Evolutionary conservation across 1,140 invertebrate species (phyloP).

Genomic region (Aradophagus sp.): DNA sequence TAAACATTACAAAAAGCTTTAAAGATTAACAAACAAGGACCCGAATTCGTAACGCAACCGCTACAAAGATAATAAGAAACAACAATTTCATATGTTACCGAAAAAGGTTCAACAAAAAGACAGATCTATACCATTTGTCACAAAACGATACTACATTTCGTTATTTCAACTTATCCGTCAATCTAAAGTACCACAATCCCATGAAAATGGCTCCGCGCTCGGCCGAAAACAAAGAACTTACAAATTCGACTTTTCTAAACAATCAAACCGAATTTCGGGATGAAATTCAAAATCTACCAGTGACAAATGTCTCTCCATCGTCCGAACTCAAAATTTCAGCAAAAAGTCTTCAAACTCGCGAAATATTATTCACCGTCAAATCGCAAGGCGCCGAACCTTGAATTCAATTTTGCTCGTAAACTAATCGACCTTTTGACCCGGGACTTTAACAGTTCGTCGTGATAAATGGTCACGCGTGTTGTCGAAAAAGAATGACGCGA

Average conservation of each 20-base stretch:
- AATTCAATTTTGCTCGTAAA: slow-evolving; percentile 43
- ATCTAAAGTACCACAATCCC: no score
- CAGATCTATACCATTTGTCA: no score
- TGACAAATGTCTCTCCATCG: slow-evolving; percentile 17
- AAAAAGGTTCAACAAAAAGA: no score
- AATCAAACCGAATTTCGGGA: slow-evolving; percentile 1
- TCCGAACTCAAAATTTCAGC: not conserved
- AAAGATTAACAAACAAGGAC: no score
- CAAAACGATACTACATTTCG: no score
- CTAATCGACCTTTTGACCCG: not conserved
- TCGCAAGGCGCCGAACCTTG: slow-evolving; percentile 31
- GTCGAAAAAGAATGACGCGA: slow-evolving; percentile 48
- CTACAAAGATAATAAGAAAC: no score
- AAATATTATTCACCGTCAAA: not conserved
- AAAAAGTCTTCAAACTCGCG: slow-evolving; percentile 5
- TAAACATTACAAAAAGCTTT: no score
- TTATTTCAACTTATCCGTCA: no score
- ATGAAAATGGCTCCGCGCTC: no score
- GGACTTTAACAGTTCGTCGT: slow-evolving; percentile 39
- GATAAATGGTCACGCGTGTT: slow-evolving; percentile 62
- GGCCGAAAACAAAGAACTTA: no score
- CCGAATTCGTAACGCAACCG: no score
- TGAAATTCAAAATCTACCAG: slow-evolving; percentile 5
- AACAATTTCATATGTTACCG: no score
- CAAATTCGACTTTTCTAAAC: not conserved